phyloP scores from a whole-genome alignment of 2,113 vertebrate genomes.

The Gallinago media region DNA sequence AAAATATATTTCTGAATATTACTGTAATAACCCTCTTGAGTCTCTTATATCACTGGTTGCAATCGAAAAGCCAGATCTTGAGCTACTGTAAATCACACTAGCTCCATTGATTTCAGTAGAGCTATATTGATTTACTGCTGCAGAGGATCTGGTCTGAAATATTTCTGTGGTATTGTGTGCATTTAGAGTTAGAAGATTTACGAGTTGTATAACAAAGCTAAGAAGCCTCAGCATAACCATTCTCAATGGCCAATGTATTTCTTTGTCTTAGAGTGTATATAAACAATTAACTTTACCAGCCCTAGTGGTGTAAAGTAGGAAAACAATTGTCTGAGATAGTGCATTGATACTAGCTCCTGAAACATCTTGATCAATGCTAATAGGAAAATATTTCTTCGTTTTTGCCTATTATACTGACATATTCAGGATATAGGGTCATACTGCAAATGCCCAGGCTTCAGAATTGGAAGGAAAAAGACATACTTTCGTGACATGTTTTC shows the following conservation, averaged over 20 bases:
- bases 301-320: background rate
- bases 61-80: slow-evolving; percentile 57
- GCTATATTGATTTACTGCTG: slow-evolving; percentile 57
- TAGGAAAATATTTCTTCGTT: background rate
- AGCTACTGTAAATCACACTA: slow-evolving; percentile 38
- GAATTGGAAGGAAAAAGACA: background rate
- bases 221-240: background rate
- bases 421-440: background rate
- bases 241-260: background rate
- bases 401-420: background rate
- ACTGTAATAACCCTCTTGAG: slow-evolving; percentile 52
- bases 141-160: slow-evolving; percentile 39
- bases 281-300: background rate
- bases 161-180: slow-evolving; percentile 7
- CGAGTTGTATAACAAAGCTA: background rate
- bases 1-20: slow-evolving; percentile 60
- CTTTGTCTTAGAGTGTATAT: background rate
- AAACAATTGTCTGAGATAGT: background rate
- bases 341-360: background rate
- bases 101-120: slow-evolving; percentile 51
- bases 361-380: background rate
- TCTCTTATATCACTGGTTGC: background rate
- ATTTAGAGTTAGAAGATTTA: slow-evolving; percentile 39
- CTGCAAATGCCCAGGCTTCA: background rate
- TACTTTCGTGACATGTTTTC: background rate